Evolutionary conservation across 2,113 vertebrate genomes (phyloP).

Genomic region (Stegostoma tigrinum): DNA sequence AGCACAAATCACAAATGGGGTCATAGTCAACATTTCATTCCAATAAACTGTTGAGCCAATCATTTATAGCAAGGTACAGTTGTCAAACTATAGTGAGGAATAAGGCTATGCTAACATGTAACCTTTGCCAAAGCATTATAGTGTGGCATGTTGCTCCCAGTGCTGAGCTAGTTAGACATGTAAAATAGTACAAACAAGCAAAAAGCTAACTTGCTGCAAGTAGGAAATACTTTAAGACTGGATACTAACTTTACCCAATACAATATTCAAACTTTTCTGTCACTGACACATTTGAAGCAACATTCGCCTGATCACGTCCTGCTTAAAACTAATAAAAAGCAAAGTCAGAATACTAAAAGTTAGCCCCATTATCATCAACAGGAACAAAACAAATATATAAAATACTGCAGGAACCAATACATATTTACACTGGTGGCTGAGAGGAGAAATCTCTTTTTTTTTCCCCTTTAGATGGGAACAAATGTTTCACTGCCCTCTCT

Average conservation of each 20-base stretch:
- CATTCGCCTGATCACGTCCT: not conserved
- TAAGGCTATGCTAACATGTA: slow-evolving; percentile 33
- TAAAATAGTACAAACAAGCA: slow-evolving; percentile 23
- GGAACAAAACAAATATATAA: slow-evolving; percentile 1
- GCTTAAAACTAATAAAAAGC: not conserved
- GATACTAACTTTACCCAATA: not conserved
- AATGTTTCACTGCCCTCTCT: not conserved
- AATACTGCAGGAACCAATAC: slow-evolving; percentile 28
- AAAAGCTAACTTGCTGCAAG: slow-evolving; percentile 20
- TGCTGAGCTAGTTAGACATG: slow-evolving; percentile 31
- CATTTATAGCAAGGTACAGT: slow-evolving; percentile 37
- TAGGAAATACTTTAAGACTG: slow-evolving; percentile 18
- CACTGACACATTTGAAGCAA: not conserved
- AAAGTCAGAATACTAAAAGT: not conserved
- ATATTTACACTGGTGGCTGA: not conserved
- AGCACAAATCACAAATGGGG: slow-evolving; percentile 38
- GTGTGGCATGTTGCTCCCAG: not conserved
- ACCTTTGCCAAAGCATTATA: not conserved
- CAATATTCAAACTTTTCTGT: not conserved
- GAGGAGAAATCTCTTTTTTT: slow-evolving; percentile 17
- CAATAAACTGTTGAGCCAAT: slow-evolving; percentile 39
- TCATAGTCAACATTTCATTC: slow-evolving; percentile 38
- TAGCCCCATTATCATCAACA: not conserved
- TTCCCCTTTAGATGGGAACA: slow-evolving; percentile 37
- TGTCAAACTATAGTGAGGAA: slow-evolving; percentile 35